Base-by-base conservation (phyloP, 2,888 invertebrate genomes). In the Noctuana brunneofusca region DNA sequence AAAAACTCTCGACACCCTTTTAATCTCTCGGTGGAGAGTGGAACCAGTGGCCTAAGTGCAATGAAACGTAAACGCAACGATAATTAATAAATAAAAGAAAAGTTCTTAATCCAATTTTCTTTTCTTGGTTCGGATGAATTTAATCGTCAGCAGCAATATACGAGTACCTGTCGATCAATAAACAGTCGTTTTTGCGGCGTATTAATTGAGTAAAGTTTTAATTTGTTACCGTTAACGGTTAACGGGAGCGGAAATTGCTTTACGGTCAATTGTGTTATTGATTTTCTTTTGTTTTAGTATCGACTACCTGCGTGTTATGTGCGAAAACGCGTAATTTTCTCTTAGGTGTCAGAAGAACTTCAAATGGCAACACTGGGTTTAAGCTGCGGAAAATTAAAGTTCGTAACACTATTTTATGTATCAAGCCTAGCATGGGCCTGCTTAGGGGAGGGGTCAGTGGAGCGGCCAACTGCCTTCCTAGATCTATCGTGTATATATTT, bases 191-290 rank as follows among this genome's bases (percentile, higher is more conserved):
- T 57, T 57, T 57, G 32, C 32, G 1, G 14, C 22, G 14, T 48
- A 48, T 20, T 48, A 57, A 57, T 48, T 57, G 48, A 57, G 57
- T 57, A 48, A 57, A 57, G 57, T 48, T 57, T 57, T 57, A 57
- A 48, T 55, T 43, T 16, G 48, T 48, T 57, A 48, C 32, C 57
- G 48, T 35, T 35, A 24, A 38, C 20, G 53, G 2, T 43, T 35
- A 35, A n/a, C 35, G 35, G 53, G 14, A 49, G 14, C 14, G 16
- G 43, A 18, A 18, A 24, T 14, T 6, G 27, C 22, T 32, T 11
- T 35, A 8, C 54, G 24, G 55, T 43, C 55, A 18, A 22, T 32
- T 18, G 9, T 43, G 18, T 53, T 35, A 22, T 53, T 35, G 22
- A 20, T 53, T 53, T 16, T 43, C 2, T 52, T 52, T 30, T 50